These are phyloP conservation scores for Gobius niger DNA, from an alignment of 2,113 vertebrate species.

Conservation along the genomic window DNA sequence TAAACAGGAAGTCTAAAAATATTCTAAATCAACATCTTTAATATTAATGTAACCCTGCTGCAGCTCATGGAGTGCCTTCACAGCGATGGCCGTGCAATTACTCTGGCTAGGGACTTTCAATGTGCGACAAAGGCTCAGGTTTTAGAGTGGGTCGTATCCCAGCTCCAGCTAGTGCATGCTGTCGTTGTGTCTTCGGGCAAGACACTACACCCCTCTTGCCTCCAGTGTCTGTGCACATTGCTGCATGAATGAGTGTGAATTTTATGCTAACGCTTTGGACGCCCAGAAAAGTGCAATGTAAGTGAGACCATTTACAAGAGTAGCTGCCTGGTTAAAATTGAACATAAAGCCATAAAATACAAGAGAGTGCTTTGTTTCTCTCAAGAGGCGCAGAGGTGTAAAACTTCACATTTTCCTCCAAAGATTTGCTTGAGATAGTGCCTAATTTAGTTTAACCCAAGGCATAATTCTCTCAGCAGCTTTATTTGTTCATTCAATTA, in stretches of 20 bases:
- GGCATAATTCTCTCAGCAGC: not conserved
- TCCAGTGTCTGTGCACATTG: too few species aligned
- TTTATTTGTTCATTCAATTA: slow-evolving; percentile 4
- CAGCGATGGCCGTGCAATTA: not conserved
- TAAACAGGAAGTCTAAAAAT: not conserved
- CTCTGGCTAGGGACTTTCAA: not conserved
- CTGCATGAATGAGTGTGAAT: too few species aligned
- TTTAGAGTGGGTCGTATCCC: too few species aligned
- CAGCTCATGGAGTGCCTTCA: slow-evolving; percentile 2
- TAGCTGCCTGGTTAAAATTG: not conserved
- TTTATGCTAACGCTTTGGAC: too few species aligned
- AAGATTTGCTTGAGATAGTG: slow-evolving; percentile 8
- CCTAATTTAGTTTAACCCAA: not conserved
- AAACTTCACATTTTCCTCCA: slow-evolving; percentile 14
- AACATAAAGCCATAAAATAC: not conserved
- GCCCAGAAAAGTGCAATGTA: too few species aligned
- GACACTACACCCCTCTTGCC: too few species aligned
- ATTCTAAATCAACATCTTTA: not conserved
- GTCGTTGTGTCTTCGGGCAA: too few species aligned
- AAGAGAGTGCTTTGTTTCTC: slow-evolving; percentile 4
- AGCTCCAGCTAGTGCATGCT: too few species aligned
- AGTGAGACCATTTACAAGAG: too few species aligned
- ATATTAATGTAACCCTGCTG: slow-evolving; percentile 6
- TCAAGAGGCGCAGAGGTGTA: slow-evolving; percentile 1
- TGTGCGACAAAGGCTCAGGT: not conserved